These are phyloP conservation scores for Euzophera pinguis DNA, from an alignment of 2,888 invertebrate genomes.

Conservation along the genomic window DNA sequence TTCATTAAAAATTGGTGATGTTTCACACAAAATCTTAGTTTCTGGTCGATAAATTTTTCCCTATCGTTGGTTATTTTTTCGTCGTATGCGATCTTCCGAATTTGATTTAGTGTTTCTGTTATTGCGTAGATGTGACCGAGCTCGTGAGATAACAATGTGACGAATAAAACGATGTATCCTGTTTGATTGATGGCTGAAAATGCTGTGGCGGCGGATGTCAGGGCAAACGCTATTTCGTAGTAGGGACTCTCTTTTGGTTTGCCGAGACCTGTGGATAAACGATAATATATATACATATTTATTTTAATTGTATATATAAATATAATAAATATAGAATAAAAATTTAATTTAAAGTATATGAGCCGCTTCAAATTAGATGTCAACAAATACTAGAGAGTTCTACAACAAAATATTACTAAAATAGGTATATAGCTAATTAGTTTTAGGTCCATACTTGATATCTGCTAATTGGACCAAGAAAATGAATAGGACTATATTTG, in stretches of 20 bases:
- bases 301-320: too few relatives aligned
- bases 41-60: constrained; percentile 26
- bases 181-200: constrained; percentile 57
- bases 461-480: too few relatives aligned
- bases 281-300: too few relatives aligned
- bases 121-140: constrained; percentile 52
- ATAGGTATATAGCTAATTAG: too few relatives aligned
- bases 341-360: too few relatives aligned
- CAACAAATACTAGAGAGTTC: too few relatives aligned
- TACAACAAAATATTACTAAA: too few relatives aligned
- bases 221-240: constrained; percentile 42
- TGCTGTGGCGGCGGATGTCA: constrained; percentile 39
- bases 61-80: constrained; percentile 18
- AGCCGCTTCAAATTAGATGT: too few relatives aligned
- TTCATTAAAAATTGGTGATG: constrained; percentile 49
- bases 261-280: constrained; percentile 38
- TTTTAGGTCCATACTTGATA: too few relatives aligned
- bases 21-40: constrained; percentile 43
- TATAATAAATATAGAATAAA: too few relatives aligned
- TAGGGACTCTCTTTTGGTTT: constrained; percentile 49
- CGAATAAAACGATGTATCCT: constrained; percentile 51
- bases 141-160: constrained; percentile 45
- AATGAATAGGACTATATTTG: too few relatives aligned
- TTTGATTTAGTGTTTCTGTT: constrained; percentile 39
- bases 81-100: constrained; percentile 25